Evolutionary conservation across 2,888 invertebrate species (phyloP), one percentile per base, ranked within the genome.

Genomic region (Cetonia aurata): DNA sequence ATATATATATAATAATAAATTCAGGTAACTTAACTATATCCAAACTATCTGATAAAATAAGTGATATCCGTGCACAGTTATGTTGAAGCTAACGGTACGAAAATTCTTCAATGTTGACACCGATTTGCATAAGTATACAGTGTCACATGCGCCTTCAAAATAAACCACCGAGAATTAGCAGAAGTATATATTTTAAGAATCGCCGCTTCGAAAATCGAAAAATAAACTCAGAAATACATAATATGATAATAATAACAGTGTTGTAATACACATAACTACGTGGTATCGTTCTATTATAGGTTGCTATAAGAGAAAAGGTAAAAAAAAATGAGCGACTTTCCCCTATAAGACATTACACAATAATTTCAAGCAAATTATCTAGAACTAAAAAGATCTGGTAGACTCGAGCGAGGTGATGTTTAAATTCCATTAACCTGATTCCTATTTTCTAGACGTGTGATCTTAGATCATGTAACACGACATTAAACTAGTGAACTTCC

Each of bases 41-140:
- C 9, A 37, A 17, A 37, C 15, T 13, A 56, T 41, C 41, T 56
- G 56, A 56, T 41, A 56, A 56, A 37, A 19, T 25, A 25, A 25
- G 25, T 25, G 9, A 53, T 53, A 19, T 53, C 10, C 12, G 3
- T 44, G 6, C 6, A 48, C 65, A 65, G 65, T 65, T 62, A 48
- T 44, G 57, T 42, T 56, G 57, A 46, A 33, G 56, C 44, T 67
- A 65, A 65, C 65, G 65, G 65, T 48, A 65, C 17, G 52, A 17
- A 52, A 50, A 65, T 65, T 65, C 65, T 65, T 60, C 50, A 31
- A 31, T 25, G 33, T 50, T 65, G 65, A 48, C 65, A 65, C 65
- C 65, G 15, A 48, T 65, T 52, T 65, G 50, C 48, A 65, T 48
- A 65, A 50, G 50, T 62, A 44, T 17, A 13, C 31, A 17, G 15